Evolutionary conservation across 2,113 vertebrate species (phyloP).

Genomic region (Podarcis raffonei): DNA sequence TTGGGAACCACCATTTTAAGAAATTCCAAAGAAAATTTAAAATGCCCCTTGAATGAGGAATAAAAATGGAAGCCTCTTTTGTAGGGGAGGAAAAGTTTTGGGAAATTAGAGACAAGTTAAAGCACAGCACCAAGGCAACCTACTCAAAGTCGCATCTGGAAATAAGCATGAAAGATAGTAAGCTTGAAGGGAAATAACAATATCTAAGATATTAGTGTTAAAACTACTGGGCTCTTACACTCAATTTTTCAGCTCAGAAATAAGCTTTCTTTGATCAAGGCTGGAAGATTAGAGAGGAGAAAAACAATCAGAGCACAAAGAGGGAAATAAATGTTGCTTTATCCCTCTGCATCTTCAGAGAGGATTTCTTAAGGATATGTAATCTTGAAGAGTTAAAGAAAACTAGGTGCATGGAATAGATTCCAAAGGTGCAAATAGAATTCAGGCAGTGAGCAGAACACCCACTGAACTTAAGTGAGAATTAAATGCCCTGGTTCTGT

Average conservation of each 20-base stretch:
- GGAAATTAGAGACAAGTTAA: too few species aligned
- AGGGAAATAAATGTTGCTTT: neutral
- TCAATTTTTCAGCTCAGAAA: neutral
- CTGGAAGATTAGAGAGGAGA: neutral
- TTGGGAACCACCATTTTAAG: too few species aligned
- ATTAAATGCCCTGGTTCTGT: neutral
- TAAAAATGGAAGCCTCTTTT: too few species aligned
- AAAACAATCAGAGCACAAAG: neutral
- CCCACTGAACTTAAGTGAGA: neutral
- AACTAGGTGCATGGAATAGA: neutral
- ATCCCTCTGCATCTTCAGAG: neutral
- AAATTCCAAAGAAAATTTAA: too few species aligned
- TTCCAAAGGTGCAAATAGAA: conserved; percentile 1
- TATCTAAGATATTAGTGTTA: neutral
- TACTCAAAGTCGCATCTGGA: neutral
- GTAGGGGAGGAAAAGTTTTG: too few species aligned
- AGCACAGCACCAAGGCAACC: too few species aligned
- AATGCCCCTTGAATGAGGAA: too few species aligned
- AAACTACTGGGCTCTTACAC: neutral
- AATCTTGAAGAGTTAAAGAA: neutral
- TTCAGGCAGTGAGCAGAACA: neutral
- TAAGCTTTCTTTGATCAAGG: neutral
- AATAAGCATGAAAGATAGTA: neutral
- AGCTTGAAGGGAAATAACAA: neutral
- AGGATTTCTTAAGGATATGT: neutral